Evolutionary conservation across 2,797 vertebrate genomes (phyloP), one percentile per base, ranked within the genome.

Genomic region (Toxotes lorentzi): DNA sequence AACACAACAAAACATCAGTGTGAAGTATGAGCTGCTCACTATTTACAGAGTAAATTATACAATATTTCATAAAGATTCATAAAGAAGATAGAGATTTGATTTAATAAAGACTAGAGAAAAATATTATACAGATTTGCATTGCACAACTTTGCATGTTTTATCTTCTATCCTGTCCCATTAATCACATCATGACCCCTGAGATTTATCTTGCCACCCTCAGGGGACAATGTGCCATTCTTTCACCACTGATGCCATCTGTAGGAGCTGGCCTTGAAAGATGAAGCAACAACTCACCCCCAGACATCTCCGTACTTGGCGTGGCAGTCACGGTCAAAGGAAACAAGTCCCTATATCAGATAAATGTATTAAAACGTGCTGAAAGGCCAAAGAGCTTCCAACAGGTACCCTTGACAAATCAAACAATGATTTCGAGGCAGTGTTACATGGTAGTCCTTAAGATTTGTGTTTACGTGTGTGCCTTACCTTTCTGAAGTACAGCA

Each of bases 201-300:
- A 30, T 54, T 54, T 30, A 54, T 30, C 27, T 54, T 16, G 13
- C 30, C 24, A 8, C 13, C 13, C 24, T 30, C 7, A 8, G 50
- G 23, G 13, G 24, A 54, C 27, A 16, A 30, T 17, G 27, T 16
- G 24, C 5, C n/a, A 4, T 7, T 35, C 11, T 12, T 32, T 9
- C 21, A 50, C 13, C 48, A 63, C 30, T 30, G 32, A 38, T 23
- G 10, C 50, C 12, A 67, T 16, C 8, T 27, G 23, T 10, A 4
- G 24, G 13, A 10, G 11, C 23, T 35, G 7, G 4, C 4, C 0
- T 32, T 19, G 2, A 53, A 17, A 34, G 19, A n/a, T 24, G 11
- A 47, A 41, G 27, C 13, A 69, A 54, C 1, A 71, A 92, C 95
- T 94, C 78, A 96, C 95, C 95, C 92, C 95, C 95, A 96, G 2